Evolutionary conservation across 2,113 vertebrate species (phyloP), one percentile per base, ranked within the genome.

Genomic region (Crotalus viridis): DNA sequence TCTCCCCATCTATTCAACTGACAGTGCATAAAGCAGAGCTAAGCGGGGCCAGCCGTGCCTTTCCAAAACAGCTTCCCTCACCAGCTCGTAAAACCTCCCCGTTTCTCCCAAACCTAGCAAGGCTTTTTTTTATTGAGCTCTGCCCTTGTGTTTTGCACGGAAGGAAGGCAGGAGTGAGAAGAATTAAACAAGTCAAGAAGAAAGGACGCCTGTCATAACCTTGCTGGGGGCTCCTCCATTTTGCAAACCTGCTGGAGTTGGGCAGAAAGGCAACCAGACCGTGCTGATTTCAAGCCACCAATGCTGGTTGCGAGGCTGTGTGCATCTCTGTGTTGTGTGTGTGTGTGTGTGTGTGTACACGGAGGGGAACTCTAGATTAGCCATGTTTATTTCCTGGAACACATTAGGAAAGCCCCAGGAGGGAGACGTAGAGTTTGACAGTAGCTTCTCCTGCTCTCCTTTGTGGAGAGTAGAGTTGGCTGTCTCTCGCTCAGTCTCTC

Each of bases 61-160:
- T 24, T 54, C 3, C 0, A 0, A 74, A 74, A 5, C 61, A 0
- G 0, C 1, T 64, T 56, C 56, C n/a, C 2, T n/a, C n/a, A 52
- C n/a, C 1, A 0, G 33, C 28, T 0, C 1, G 55, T 89, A 0
- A 0, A 17, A 39, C 56, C 88, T 24, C 6, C 0, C 0, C 0
- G 0, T 19, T 51, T 0, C 0, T n/a, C 0, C 2, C 43, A 74
- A 0, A 0, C 92, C 48, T 55, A 21, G 10, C 9, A 48, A 13
- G 69, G n/a, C 12, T 51, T 51, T 51, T 92, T 93, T 92, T 93
- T 28, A 54, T 10, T 0, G 28, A 48, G 55, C 2, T 59, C 61
- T 59, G 22, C 39, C 39, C 33, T 52, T 89, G 74, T 86, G 64
- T 81, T 87, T 87, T 26, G 10, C 0, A 93, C 28, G 3, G 74